Base-by-base conservation (phyloP, 2,113 vertebrate species). In the Sus scrofa region DNA sequence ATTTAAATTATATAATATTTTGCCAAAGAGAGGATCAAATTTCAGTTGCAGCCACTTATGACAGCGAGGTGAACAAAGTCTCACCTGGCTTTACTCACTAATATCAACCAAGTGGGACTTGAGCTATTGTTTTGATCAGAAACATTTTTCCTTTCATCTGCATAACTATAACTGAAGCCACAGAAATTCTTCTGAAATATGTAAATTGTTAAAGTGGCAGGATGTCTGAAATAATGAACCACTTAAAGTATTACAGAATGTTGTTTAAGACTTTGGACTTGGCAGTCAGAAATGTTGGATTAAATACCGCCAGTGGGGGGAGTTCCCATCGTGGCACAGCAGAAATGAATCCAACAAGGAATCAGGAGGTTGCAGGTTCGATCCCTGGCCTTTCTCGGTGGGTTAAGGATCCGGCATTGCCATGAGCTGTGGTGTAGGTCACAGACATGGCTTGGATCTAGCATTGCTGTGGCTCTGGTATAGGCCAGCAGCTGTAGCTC, bases 1-100 rank as follows among this genome's bases (percentile, higher is more conserved):
- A 93, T 90, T 96, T 88, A 86, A 90, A 96, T 87, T 84, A 85
- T 37, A 68, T 56, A 73, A 37, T 89, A 32, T 84, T 44, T 74
- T 86, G 6, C 27, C 34, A 52, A 39, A 6, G 12, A 74, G 27
- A 54, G 34, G 84, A 92, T 20, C 26, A 5, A 68, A 74, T 87
- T 1, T 95, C 34, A 13, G 1, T 67, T 78, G 34, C 14, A 86
- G 9, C 3, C 58, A 84, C 12, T 63, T 91, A 37, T 24, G 71
- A 91, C 22, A 82, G 7, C 39, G n/a, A 11, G 7, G 19, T 37
- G 32, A 85, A 34, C 65, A 30, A 37, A n/a, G 10, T 74, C 52
- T 91, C 34, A 65, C 16, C 24, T 52, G 13, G 1, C 34, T 5
- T 68, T 20, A 74, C 5, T 77, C 20, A 82, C 74, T 78, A 26